Conservation (phyloP, 2,797 vertebrate species). For the Danio tinwini region DNA sequence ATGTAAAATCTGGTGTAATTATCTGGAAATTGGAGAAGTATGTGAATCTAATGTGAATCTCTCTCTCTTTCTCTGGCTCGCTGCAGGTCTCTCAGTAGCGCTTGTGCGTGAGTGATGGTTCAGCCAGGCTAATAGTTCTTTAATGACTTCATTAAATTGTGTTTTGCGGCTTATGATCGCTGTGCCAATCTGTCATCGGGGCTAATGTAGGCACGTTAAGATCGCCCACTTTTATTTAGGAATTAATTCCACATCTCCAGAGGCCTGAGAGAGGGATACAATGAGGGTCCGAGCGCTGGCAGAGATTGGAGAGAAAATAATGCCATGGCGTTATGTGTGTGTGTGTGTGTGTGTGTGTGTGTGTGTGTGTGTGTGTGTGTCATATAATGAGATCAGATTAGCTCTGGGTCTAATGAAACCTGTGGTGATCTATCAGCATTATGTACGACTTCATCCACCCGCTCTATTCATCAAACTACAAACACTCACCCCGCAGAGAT, state of each 20-base stretch:
- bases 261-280: constrained; percentile 45
- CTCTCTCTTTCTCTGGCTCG: constrained; percentile 32
- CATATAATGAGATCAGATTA: constrained; percentile 86
- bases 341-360: constrained; percentile 40
- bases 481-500: constrained; percentile 54
- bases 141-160: constrained; percentile 85
- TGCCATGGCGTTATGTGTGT: constrained; percentile 2
- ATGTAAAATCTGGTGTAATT: too few species aligned
- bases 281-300: not conserved
- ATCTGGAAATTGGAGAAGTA: too few species aligned
- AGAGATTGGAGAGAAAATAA: constrained; percentile 30
- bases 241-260: constrained; percentile 78
- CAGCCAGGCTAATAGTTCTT: constrained; percentile 83
- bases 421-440: constrained; percentile 82
- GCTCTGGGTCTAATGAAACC: constrained; percentile 82
- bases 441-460: constrained; percentile 76
- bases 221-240: constrained; percentile 80
- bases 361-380: constrained; percentile 78
- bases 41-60: not conserved
- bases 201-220: constrained; percentile 75
- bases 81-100: constrained; percentile 79
- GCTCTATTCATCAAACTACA: constrained; percentile 75
- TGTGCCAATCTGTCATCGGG: constrained; percentile 79
- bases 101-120: constrained; percentile 79
- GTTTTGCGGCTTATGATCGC: constrained; percentile 80